A percentile compares a stretch with the other conserved stretches of the same genome.
These are phyloP conservation scores for Nasua narica DNA, from an alignment of 2,797 vertebrate genomes.

Conservation along the genomic window DNA sequence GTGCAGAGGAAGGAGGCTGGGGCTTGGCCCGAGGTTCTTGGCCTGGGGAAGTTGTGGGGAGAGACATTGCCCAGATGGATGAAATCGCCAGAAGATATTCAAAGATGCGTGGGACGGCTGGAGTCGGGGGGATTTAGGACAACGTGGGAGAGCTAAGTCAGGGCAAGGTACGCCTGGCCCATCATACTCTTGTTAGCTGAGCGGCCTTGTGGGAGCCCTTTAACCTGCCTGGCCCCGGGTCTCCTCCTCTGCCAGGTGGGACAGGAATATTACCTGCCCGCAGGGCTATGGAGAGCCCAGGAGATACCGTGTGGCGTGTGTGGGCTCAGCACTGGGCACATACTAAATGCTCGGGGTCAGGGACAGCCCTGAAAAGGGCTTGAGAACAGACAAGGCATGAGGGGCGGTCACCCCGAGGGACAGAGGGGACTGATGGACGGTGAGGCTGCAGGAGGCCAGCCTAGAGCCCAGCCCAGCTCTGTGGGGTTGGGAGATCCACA, in stretches of 20 bases:
- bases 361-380: neutral
- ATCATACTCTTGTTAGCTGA: neutral
- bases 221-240: neutral
- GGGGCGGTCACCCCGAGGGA: accelerated
- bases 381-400: neutral
- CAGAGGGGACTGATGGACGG: accelerated
- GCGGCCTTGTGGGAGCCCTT: neutral
- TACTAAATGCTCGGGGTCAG: neutral
- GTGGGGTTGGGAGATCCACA: neutral
- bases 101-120: neutral
- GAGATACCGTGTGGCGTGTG: accelerated
- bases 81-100: neutral
- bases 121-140: neutral
- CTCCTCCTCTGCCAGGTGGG: neutral
- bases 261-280: neutral
- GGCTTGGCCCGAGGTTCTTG: neutral
- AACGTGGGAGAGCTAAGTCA: neutral
- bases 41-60: neutral
- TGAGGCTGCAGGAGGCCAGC: neutral
- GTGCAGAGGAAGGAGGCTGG: neutral
- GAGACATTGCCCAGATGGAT: neutral
- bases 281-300: neutral
- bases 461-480: too few species aligned
- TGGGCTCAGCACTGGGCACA: too few species aligned
- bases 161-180: too few species aligned